Percentiles rank a stretch among this genome's conserved stretches.
Conservation (phyloP, 2,113 vertebrate genomes). For the Oceanodroma tethys region DNA sequence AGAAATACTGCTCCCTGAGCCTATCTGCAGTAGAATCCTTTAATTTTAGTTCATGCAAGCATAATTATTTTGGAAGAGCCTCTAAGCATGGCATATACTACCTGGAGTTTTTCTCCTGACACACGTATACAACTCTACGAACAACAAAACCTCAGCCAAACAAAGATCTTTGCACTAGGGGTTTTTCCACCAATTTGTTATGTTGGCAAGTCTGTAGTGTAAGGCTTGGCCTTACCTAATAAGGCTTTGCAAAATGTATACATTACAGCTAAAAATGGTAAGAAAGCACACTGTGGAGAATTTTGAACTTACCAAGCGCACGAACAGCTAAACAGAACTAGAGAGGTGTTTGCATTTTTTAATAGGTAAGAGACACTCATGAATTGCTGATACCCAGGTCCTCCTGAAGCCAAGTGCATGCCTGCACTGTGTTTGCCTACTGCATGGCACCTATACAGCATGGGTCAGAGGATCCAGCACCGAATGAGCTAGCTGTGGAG, state of each 20-base stretch:
- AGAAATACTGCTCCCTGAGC: neutral
- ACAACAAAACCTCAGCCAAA: neutral
- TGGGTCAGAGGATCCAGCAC: neutral
- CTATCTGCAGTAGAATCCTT: neutral
- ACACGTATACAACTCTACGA: accelerated
- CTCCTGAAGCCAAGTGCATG: neutral
- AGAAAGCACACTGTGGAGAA: neutral
- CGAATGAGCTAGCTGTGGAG: neutral
- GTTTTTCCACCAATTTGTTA: neutral
- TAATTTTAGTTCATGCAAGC: neutral
- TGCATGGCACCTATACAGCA: neutral
- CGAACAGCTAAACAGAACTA: neutral
- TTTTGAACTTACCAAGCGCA: neutral
- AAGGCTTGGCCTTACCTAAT: neutral
- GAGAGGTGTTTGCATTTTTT: neutral
- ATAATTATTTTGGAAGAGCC: neutral
- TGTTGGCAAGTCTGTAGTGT: neutral
- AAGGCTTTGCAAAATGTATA: neutral
- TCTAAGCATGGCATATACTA: neutral
- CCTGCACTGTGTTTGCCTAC: neutral
- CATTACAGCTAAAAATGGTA: neutral
- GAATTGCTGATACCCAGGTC: neutral
- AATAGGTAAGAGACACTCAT: neutral
- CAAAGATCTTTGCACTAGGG: neutral
- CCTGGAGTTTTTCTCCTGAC: neutral